These are phyloP conservation scores for Cydia pomonella DNA, from an alignment of 1,140 invertebrate species.

Conservation along the genomic window DNA sequence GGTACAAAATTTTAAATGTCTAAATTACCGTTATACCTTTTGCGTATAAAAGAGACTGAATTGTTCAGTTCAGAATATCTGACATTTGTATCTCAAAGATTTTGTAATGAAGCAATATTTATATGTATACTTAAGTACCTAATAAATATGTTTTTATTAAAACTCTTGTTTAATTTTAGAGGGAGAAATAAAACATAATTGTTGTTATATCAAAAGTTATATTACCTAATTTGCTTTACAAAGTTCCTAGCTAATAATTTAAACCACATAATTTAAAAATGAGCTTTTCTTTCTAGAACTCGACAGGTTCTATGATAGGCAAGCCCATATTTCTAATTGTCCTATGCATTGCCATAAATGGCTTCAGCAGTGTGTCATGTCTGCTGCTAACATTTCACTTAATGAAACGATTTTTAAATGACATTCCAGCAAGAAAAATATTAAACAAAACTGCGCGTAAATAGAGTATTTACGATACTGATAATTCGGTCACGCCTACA, in stretches of 20 bases:
- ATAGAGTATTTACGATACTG: background rate
- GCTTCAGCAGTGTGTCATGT: background rate
- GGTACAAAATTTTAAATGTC: background rate
- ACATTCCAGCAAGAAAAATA: background rate
- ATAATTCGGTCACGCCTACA: background rate
- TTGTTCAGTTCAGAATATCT: slow-evolving; percentile 8
- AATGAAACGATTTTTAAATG: background rate
- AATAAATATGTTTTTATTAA: slow-evolving; percentile 34
- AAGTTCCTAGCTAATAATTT: slow-evolving; percentile 31
- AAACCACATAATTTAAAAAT: slow-evolving; percentile 15
- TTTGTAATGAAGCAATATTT: slow-evolving; percentile 28
- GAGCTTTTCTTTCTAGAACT: background rate
- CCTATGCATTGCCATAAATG: background rate
- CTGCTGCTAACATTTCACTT: slow-evolving; percentile 4
- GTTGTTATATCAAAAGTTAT: slow-evolving; percentile 30
- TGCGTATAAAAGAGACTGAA: slow-evolving; percentile 19
- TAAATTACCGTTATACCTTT: slow-evolving; percentile 12
- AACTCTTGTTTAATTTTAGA: background rate
- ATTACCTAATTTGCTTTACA: slow-evolving; percentile 32
- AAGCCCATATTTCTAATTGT: background rate
- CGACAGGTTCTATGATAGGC: background rate
- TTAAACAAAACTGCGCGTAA: background rate
- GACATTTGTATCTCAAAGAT: slow-evolving; percentile 24
- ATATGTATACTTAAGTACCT: slow-evolving; percentile 25
- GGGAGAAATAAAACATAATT: slow-evolving; percentile 10